A percentile compares a stretch with the other conserved stretches of the same genome.
phyloP scores from a whole-genome alignment of 2,113 vertebrate genomes.

The Myotis brandtii region DNA sequence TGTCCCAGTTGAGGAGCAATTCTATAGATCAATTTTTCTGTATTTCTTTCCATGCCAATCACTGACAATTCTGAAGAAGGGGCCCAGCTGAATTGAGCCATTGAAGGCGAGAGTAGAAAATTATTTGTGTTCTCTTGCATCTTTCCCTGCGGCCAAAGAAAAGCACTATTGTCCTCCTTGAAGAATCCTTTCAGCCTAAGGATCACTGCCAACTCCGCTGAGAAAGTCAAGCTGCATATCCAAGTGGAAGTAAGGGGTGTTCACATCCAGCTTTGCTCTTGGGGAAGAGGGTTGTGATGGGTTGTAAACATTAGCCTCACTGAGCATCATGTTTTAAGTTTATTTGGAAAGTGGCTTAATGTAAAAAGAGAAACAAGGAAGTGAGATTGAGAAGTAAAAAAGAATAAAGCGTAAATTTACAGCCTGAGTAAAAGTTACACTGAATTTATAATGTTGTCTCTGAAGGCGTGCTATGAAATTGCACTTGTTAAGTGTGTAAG shows the following conservation, averaged over 20 bases:
- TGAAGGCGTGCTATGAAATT: constrained; percentile 72
- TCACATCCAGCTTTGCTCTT: constrained; percentile 77
- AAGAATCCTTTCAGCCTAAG: constrained; percentile 87
- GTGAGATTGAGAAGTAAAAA: not conserved
- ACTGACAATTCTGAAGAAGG: constrained; percentile 77
- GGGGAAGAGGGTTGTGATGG: not conserved
- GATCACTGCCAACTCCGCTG: constrained; percentile 86
- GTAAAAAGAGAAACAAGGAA: constrained; percentile 26
- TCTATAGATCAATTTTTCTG: constrained; percentile 79
- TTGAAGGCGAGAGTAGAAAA: constrained; percentile 84
- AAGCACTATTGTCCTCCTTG: constrained; percentile 84
- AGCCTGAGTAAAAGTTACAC: constrained; percentile 64
- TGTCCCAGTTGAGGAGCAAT: constrained; percentile 72
- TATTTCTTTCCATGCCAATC: constrained; percentile 82
- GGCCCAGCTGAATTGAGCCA: constrained; percentile 86
- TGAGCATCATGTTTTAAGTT: constrained; percentile 72
- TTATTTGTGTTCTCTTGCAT: constrained; percentile 84
- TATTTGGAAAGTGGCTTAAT: constrained; percentile 67
- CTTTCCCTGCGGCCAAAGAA: constrained; percentile 86
- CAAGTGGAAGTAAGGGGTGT: constrained; percentile 77
- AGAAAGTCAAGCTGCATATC: constrained; percentile 83
- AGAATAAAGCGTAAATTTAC: constrained; percentile 34
- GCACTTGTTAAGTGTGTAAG: constrained; percentile 71
- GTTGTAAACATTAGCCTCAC: constrained; percentile 77
- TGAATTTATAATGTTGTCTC: constrained; percentile 52